Percentiles rank a stretch among this genome's conserved stretches.
Evolutionary conservation across 64 coral and sea anemone genomes (phyloP).

Genomic region (Actinia equina): DNA sequence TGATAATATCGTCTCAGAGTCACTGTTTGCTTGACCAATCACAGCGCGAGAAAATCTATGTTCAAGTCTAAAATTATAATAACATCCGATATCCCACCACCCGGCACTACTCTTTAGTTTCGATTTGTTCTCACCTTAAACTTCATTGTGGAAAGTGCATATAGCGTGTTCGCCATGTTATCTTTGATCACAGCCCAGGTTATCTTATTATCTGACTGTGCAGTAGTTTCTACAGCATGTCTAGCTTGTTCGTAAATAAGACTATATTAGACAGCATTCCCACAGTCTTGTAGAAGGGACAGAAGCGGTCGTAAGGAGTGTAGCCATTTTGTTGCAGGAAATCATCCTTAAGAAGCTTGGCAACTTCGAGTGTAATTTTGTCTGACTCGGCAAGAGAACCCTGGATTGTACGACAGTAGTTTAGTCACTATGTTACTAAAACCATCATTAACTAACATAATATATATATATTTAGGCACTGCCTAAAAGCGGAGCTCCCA

Average conservation of each 20-base stretch:
- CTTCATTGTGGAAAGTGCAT: constrained; percentile 86
- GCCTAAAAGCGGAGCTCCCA: too few relatives aligned
- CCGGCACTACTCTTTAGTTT: background rate
- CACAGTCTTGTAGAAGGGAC: constrained; percentile 95
- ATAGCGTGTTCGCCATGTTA: constrained; percentile 87
- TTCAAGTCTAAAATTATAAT: too few relatives aligned
- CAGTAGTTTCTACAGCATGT: constrained; percentile 88
- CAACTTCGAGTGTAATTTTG: constrained; percentile 94
- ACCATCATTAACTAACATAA: too few relatives aligned
- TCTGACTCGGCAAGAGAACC: constrained; percentile 93
- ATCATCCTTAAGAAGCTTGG: constrained; percentile 95
- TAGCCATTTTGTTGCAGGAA: constrained; percentile 97
- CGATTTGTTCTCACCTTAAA: constrained; percentile 61
- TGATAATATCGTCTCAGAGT: too few relatives aligned
- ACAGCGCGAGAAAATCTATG: too few relatives aligned
- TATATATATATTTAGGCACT: too few relatives aligned
- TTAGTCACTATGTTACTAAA: background rate
- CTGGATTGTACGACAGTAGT: constrained; percentile 26
- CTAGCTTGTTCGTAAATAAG: constrained; percentile 89
- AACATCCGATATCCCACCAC: background rate
- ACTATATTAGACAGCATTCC: constrained; percentile 95
- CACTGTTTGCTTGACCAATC: too few relatives aligned
- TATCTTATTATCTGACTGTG: constrained; percentile 96
- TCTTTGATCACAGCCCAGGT: constrained; percentile 96
- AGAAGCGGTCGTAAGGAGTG: constrained; percentile 88